Evolutionary conservation across 2,888 invertebrate species (phyloP), one percentile per base, ranked within the genome.

Genomic region (Ischnus inquisitorius): DNA sequence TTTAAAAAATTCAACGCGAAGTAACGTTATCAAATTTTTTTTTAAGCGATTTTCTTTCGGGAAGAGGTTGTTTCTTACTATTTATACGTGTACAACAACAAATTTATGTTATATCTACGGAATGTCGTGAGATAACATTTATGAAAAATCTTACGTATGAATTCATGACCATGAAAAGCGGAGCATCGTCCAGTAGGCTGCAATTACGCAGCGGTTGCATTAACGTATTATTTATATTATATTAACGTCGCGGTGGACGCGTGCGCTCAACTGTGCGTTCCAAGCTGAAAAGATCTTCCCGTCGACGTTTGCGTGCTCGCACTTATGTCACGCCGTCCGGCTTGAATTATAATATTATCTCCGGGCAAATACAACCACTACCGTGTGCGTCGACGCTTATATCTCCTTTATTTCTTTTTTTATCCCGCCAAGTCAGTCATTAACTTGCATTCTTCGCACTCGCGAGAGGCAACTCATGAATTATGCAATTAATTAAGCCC

Each of bases 401-500:
- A 34, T 34, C 46, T 43, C 65, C 54, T 48, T 16, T 34, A 60
- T 14, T 69, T 51, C n/a, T 57, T 57, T 67, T 51, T 48, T 75
- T 65, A 67, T 72, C 28, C 57, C 22, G 10, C 54, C 57, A 34
- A 34, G 71, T 82, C 83, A 60, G 62, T 86, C 83, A 71, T 86
- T 87, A 84, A 85, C 54, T 79, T 79, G 57, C 72, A 67, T 57
- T 43, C 51, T 68, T 69, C 43, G 74, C 28, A 81, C 43, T 72
- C 46, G 68, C 72, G 48, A 54, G 48, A 54, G 62, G 54, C 75
- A 74, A 48, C 78, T 83, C 78, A 87, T 86, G 86, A 88, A 88
- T 89, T 87, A 86, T 82, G 84, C 88, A 85, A 87, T 90, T 87
- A 88, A 88, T 89, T 85, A 81, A 67, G 57, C 60, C n/a, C n/a